Percentiles rank a stretch among this genome's conserved stretches.
These are phyloP conservation scores for Cataglyphis livida DNA, from an alignment of 2,888 invertebrate genomes.

Conservation along the genomic window DNA sequence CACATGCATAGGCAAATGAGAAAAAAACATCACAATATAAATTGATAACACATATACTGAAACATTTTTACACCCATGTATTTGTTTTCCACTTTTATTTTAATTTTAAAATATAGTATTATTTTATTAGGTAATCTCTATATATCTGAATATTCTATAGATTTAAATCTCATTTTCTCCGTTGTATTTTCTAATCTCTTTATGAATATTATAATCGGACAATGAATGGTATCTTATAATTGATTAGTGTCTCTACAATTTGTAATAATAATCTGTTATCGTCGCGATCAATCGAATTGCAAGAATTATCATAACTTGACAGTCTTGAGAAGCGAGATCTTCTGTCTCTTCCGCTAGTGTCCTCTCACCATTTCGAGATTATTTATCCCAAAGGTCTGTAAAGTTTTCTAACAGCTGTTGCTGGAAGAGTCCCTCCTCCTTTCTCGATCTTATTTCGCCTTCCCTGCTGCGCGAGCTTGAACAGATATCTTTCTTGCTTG, in stretches of 20 bases:
- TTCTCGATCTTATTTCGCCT: slow-evolving; percentile 56
- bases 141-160: not conserved
- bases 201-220: not conserved
- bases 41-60: not conserved
- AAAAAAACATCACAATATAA: not conserved
- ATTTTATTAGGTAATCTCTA: not conserved
- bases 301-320: slow-evolving; percentile 75
- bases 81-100: not conserved
- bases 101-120: not conserved
- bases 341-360: slow-evolving; percentile 20
- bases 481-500: slow-evolving; percentile 59
- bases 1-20: not conserved
- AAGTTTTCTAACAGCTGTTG: slow-evolving; percentile 60
- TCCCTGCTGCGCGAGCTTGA: slow-evolving; percentile 56
- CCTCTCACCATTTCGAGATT: slow-evolving; percentile 54
- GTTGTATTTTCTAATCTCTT: not conserved
- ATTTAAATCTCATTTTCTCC: not conserved
- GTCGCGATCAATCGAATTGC: slow-evolving; percentile 25
- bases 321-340: slow-evolving; percentile 49
- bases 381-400: slow-evolving; percentile 47
- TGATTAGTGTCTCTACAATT: slow-evolving; percentile 22
- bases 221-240: not conserved
- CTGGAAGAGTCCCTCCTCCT: slow-evolving; percentile 20
- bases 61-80: not conserved
- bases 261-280: slow-evolving; percentile 3